Evolutionary conservation across 2,113 vertebrate genomes (phyloP).

Genomic region (Chroicocephalus ridibundus): DNA sequence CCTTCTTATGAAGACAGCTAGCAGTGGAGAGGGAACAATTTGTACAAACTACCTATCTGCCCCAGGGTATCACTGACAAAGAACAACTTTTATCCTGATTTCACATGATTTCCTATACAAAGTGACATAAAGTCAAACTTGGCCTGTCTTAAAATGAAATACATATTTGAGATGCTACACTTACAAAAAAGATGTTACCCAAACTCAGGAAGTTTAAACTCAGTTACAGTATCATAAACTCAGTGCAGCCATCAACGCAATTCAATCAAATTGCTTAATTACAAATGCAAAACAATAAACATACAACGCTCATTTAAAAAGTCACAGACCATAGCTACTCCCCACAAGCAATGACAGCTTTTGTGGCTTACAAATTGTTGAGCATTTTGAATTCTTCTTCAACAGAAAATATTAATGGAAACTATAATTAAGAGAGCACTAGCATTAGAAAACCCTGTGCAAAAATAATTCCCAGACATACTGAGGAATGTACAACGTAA

Average conservation of each 20-base stretch:
- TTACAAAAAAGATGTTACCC: background rate
- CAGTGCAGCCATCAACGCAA: background rate
- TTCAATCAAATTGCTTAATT: background rate
- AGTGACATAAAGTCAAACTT: background rate
- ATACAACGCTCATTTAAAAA: background rate
- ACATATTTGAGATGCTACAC: background rate
- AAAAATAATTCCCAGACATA: background rate
- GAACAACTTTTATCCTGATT: background rate
- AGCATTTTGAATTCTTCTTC: background rate
- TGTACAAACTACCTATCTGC: background rate
- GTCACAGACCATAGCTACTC: background rate
- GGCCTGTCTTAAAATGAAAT: background rate
- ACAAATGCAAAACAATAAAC: background rate
- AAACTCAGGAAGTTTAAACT: background rate
- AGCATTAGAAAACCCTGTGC: background rate
- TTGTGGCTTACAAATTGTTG: background rate
- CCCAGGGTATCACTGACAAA: background rate
- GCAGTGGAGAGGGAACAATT: background rate
- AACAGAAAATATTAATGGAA: background rate
- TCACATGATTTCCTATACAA: background rate
- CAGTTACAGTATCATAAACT: background rate
- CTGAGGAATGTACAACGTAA: background rate
- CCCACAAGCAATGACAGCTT: background rate
- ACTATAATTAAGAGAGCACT: background rate
- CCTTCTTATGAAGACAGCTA: background rate